Base-by-base conservation (phyloP, 1,140 invertebrate genomes). In the Microvelia longipes region DNA sequence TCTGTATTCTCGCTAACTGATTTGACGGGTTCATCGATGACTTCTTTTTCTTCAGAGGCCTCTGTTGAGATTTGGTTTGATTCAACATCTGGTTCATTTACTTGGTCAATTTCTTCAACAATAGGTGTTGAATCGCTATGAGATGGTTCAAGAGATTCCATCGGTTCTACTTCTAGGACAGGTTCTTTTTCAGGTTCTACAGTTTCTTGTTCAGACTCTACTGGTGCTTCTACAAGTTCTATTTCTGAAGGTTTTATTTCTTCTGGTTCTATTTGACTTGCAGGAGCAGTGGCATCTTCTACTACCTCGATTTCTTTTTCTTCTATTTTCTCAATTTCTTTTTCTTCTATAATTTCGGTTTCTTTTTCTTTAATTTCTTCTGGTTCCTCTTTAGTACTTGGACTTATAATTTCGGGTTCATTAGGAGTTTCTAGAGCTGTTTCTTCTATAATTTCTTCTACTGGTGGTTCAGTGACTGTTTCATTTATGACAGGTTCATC, bases 141-240 rank as follows among this genome's bases (percentile, higher is more conserved):
- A n/a, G n/a, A n/a, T n/a, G n/a, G n/a, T n/a, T n/a, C n/a, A n/a
- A n/a, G n/a, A n/a, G n/a, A n/a, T n/a, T n/a, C n/a, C n/a, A n/a
- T 19, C 35, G 35, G 19, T 11, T 68, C 61, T 60, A 61, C 30
- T 29, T 50, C 68, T 68, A 70, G n/a, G 66, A 29, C 28, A 1
- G 28, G 29, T 26, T 70, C 28, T 35, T 70, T 25, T 25, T 29
- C 63, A 13, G 14, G 14, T 15, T 29, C 66, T 63, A 63, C 67
- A 63, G 64, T 62, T 25, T 35, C 69, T 25, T 25, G 28, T 63
- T 25, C 19, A 61, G 26, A 29, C 15, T 24, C 68, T 63, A 67
- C 71, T 68, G 69, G 14, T 63, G 50, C 70, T 71, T 71, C 60
- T 28, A 28, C 26, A 61, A 29, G 30, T 68, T 61, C 73, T 13